These are phyloP conservation scores for Gavia stellata DNA, from an alignment of 2,113 vertebrate genomes.

Conservation along the genomic window DNA sequence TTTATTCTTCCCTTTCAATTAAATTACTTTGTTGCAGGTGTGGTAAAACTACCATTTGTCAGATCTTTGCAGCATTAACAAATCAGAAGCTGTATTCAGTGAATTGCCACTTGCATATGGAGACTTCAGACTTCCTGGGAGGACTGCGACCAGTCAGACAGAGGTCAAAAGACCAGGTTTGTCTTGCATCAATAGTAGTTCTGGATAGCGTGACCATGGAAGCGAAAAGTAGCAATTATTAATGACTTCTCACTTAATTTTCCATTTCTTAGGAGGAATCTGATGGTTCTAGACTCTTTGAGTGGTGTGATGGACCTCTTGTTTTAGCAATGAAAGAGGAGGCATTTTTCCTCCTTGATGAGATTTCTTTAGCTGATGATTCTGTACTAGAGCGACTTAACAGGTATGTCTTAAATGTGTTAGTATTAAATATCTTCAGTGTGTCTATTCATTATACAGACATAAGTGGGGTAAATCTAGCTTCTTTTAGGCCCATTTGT, in stretches of 20 bases:
- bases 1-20: not conserved
- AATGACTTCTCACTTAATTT: not conserved
- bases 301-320: slow-evolving; percentile 93
- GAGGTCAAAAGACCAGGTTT: slow-evolving; percentile 74
- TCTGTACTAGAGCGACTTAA: slow-evolving; percentile 97
- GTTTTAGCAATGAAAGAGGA: slow-evolving; percentile 92
- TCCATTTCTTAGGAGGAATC: slow-evolving; percentile 69
- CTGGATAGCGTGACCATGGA: not conserved
- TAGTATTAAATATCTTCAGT: not conserved
- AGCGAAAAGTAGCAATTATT: not conserved
- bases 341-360: slow-evolving; percentile 91
- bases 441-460: not conserved
- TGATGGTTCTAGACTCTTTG: slow-evolving; percentile 83
- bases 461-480: not conserved
- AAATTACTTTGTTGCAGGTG: slow-evolving; percentile 73
- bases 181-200: not conserved
- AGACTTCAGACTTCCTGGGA: slow-evolving; percentile 95
- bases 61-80: slow-evolving; percentile 87
- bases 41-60: slow-evolving; percentile 97
- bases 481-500: not conserved
- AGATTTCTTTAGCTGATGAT: slow-evolving; percentile 96
- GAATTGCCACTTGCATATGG: slow-evolving; percentile 96
- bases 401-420: slow-evolving; percentile 73
- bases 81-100: slow-evolving; percentile 84
- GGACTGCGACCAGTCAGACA: slow-evolving; percentile 88